phyloP scores from a whole-genome alignment of 2,113 vertebrate genomes.

The Astatotilapia flaviijosephi region DNA sequence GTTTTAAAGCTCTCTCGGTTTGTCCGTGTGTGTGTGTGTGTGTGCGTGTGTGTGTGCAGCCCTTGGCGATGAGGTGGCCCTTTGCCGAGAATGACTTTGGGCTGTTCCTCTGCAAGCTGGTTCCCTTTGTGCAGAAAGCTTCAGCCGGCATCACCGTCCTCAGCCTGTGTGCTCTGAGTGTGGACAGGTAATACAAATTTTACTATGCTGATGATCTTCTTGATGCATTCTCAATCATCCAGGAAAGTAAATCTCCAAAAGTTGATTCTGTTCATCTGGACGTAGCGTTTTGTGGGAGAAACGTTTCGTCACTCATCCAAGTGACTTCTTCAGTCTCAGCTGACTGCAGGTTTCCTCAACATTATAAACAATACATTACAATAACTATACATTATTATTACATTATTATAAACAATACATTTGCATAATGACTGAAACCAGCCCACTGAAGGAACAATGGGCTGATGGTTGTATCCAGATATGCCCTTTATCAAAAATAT shows the following conservation, averaged over 20 bases:
- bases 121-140: slow-evolving; percentile 94
- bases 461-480: not conserved
- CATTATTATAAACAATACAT: not conserved
- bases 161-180: slow-evolving; percentile 90
- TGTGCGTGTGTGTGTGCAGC: slow-evolving; percentile 59
- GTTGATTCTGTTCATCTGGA: not conserved
- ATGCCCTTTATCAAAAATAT: not conserved
- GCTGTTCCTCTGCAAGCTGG: slow-evolving; percentile 86
- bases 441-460: not conserved
- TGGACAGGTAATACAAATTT: slow-evolving; percentile 82
- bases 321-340: not conserved
- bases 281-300: not conserved
- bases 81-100: slow-evolving; percentile 80
- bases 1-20: not conserved
- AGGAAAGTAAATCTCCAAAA: not conserved
- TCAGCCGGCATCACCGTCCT: slow-evolving; percentile 96
- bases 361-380: not conserved
- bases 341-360: not conserved
- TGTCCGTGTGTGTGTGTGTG: not conserved
- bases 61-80: slow-evolving; percentile 82
- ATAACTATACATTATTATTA: not conserved
- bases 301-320: not conserved
- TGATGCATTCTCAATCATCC: not conserved
- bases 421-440: too few species aligned
- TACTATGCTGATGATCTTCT: not conserved